phyloP scores from a whole-genome alignment of 2,888 invertebrate genomes.

The Apamea anceps region DNA sequence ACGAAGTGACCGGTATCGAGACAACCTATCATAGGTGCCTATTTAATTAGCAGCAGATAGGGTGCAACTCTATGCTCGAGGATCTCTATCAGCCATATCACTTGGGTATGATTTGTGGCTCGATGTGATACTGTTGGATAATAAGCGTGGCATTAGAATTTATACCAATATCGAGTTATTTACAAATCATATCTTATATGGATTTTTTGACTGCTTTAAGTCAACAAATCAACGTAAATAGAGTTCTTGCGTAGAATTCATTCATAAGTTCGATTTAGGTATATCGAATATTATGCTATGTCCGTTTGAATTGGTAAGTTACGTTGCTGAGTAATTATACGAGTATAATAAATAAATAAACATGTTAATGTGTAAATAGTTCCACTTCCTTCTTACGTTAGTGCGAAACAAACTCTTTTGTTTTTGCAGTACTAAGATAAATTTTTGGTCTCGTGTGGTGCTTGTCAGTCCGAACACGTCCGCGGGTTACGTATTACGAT shows the following conservation, averaged over 20 bases:
- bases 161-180: slow-evolving; percentile 60
- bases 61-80: slow-evolving; percentile 24
- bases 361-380: slow-evolving; percentile 15
- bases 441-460: slow-evolving; percentile 50
- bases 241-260: slow-evolving; percentile 47
- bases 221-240: slow-evolving; percentile 61
- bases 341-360: slow-evolving; percentile 16
- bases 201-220: slow-evolving; percentile 47
- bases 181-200: slow-evolving; percentile 61
- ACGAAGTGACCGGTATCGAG: slow-evolving; percentile 73
- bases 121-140: slow-evolving; percentile 47
- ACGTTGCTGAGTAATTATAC: neutral
- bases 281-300: slow-evolving; percentile 8
- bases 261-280: slow-evolving; percentile 40
- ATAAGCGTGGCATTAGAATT: slow-evolving; percentile 45
- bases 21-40: slow-evolving; percentile 60
- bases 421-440: slow-evolving; percentile 50
- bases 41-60: slow-evolving; percentile 52
- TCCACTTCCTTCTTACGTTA: slow-evolving; percentile 31
- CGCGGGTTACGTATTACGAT: slow-evolving; percentile 46
- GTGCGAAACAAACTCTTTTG: slow-evolving; percentile 48
- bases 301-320: slow-evolving; percentile 5
- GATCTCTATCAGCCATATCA: slow-evolving; percentile 43
- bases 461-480: slow-evolving; percentile 55
- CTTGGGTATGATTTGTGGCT: neutral